Conservation (phyloP, 2,113 vertebrate species). For the Jacana jacana region DNA sequence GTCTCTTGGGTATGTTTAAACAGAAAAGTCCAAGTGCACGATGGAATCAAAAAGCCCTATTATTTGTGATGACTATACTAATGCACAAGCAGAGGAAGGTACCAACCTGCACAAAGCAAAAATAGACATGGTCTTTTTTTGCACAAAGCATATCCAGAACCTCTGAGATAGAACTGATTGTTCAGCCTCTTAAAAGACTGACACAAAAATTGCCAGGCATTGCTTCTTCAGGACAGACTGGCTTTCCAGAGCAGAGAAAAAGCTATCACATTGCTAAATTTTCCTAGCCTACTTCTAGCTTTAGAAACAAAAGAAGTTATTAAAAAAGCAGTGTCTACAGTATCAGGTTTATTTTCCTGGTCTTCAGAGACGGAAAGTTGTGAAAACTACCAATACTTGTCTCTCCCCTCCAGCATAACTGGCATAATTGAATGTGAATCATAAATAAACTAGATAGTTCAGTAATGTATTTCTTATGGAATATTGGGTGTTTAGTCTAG, state of each 20-base stretch:
- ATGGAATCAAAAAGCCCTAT: neutral
- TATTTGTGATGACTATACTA: neutral
- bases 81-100: neutral
- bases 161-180: neutral
- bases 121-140: neutral
- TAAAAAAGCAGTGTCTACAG: neutral
- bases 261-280: neutral
- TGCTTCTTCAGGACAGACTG: neutral
- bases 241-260: neutral
- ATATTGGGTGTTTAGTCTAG: neutral
- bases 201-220: neutral
- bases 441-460: neutral
- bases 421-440: neutral
- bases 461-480: neutral
- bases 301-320: neutral
- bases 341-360: neutral
- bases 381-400: neutral
- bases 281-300: neutral
- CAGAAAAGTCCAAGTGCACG: neutral
- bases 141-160: neutral
- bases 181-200: neutral
- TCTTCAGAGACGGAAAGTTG: neutral
- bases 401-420: neutral
- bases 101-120: neutral
- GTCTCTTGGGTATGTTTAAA: neutral